Evolutionary conservation across 2,113 vertebrate genomes (phyloP).

Genomic region (Pelodiscus sinensis): DNA sequence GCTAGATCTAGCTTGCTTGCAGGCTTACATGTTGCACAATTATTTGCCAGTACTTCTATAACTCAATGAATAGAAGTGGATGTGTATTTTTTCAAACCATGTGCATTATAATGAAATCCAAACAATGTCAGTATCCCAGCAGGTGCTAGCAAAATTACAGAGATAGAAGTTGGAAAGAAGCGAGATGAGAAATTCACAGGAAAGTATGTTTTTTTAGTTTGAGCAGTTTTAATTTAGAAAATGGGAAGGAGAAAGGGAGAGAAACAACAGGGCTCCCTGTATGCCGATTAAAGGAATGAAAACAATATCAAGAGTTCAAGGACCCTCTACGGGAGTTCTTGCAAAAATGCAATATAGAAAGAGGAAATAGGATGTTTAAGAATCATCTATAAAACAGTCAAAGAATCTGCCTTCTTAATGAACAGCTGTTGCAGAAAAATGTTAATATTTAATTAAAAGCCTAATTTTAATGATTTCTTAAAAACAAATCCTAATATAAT

Average conservation of each 20-base stretch:
- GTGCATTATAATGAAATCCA: not conserved
- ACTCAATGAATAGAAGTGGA: conserved; percentile 10
- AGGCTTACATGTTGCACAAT: not conserved
- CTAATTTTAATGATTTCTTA: not conserved
- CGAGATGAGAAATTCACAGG: not conserved
- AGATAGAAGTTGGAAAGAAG: not conserved
- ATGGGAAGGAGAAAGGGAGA: not conserved
- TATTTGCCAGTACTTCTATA: conserved; percentile 32
- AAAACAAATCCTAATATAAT: not conserved
- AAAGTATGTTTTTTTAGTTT: not conserved
- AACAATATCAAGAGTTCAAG: not conserved
- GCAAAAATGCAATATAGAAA: not conserved
- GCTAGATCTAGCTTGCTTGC: not conserved
- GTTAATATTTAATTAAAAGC: not conserved
- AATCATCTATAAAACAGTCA: not conserved
- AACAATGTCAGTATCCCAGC: not conserved
- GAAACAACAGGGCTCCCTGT: not conserved
- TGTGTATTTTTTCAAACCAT: not conserved
- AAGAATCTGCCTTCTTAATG: not conserved
- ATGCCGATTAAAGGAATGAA: not conserved
- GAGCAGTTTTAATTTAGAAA: conserved; percentile 36
- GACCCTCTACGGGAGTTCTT: accelerated
- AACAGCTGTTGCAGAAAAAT: not conserved
- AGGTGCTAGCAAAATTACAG: not conserved
- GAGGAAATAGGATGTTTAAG: not conserved